Base-by-base conservation (phyloP, 2,888 invertebrate genomes). In the Entomobrya proxima region DNA sequence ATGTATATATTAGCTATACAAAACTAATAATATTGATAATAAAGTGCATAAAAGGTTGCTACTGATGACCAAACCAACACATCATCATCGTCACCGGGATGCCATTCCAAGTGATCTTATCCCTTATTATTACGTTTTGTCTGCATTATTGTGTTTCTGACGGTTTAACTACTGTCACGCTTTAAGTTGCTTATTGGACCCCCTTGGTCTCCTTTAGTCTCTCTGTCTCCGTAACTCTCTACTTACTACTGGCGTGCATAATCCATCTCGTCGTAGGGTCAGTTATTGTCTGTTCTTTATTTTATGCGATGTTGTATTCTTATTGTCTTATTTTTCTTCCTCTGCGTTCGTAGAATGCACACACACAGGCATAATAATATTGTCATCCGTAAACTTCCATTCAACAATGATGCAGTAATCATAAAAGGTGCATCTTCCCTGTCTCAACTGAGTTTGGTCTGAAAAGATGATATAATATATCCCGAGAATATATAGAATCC, bases 161-260 rank as follows among this genome's bases (percentile, higher is more conserved):
- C 81, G 81, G 81, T 81, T 81, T 81, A 81, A 81, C 81, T 81
- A 74, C 81, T 81, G 81, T 81, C 81, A 81, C 81, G 81, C 81
- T 81, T 74, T 72, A 81, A 81, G n/a, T 81, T 72, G 81, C 81
- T 81, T 81, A 81, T 81, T 81, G 81, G 81, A 81, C 81, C 81
- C 81, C 81, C 74, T 47, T 61, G 52, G 61, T 81, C 50, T 67
- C 77, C n/a, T 52, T 52, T 75, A 50, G 47, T 15, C 50, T 74
- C 30, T 40, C 13, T 69, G 24, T 69, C 67, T 69, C 2, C 64
- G 37, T 27, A 32, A 6, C 21, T 50, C 21, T 61, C 55, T 64
- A 7, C 35, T 9, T 30, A 32, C 32, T 24, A 35, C 30, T 35
- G 37, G 69, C 79, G 52, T 79, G 79, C 24, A 79, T 79, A 79